Conservation (phyloP, 2,113 vertebrate genomes). For the Perognathus longimembris region DNA sequence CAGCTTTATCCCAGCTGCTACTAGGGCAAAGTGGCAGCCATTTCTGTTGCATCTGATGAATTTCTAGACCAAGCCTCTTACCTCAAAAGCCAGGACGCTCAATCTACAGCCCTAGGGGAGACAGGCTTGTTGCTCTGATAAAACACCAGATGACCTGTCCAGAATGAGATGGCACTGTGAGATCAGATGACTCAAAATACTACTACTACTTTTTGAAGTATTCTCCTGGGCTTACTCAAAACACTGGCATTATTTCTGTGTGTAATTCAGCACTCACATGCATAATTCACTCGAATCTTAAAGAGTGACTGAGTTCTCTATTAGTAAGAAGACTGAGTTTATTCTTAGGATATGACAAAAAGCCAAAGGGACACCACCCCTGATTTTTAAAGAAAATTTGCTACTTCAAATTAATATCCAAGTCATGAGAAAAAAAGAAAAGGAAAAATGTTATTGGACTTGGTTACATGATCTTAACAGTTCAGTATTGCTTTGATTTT, state of each 20-base stretch:
- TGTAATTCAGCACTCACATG: background rate
- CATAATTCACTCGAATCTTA: background rate
- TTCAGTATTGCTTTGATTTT: slow-evolving; percentile 54
- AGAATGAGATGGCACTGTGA: slow-evolving; percentile 6
- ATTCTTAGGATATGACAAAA: background rate
- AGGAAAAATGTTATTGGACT: slow-evolving; percentile 64
- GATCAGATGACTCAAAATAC: slow-evolving; percentile 8
- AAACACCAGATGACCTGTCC: background rate
- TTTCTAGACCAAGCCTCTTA: background rate
- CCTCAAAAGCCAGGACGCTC: background rate
- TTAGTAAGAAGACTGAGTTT: background rate
- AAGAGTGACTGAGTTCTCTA: background rate
- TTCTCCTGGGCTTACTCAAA: slow-evolving; percentile 8
- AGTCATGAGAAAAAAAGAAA: slow-evolving; percentile 42
- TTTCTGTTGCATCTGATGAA: background rate
- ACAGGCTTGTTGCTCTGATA: background rate
- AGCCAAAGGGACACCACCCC: background rate
- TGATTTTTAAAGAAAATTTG: slow-evolving; percentile 18
- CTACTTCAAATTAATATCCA: slow-evolving; percentile 62
- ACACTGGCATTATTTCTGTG: background rate
- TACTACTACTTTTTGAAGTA: background rate
- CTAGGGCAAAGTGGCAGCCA: background rate
- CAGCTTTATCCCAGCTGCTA: background rate
- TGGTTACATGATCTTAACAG: slow-evolving; percentile 62
- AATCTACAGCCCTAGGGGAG: background rate